phyloP scores from a whole-genome alignment of 2,888 invertebrate species.

The Caenorhabditis wallacei region DNA sequence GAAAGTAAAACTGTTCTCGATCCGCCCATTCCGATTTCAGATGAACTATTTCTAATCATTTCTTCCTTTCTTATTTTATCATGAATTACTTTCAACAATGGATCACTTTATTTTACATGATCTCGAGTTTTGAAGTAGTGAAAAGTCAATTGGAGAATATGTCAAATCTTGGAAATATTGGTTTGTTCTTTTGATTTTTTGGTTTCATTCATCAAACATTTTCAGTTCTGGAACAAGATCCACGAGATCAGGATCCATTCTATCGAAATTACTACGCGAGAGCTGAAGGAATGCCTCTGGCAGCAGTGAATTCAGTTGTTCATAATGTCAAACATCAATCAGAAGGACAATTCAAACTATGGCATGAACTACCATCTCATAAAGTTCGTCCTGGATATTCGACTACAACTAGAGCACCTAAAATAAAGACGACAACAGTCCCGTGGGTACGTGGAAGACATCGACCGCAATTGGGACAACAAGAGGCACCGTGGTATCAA shows the following conservation, averaged over 20 bases:
- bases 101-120: constrained; percentile 7
- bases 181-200: constrained; percentile 20
- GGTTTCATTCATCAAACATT: neutral
- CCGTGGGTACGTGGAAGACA: constrained; percentile 56
- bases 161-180: constrained; percentile 50
- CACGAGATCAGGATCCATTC: constrained; percentile 61
- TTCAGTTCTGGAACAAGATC: constrained; percentile 62
- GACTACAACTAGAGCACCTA: constrained; percentile 38
- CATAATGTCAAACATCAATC: constrained; percentile 59
- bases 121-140: neutral
- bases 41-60: constrained; percentile 2
- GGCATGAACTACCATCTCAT: constrained; percentile 48
- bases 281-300: constrained; percentile 57
- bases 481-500: constrained; percentile 42
- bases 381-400: constrained; percentile 37
- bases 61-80: neutral
- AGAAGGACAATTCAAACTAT: constrained; percentile 40
- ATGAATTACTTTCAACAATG: neutral
- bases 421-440: constrained; percentile 18
- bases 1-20: constrained; percentile 27
- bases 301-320: constrained; percentile 61
- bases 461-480: constrained; percentile 10
- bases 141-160: constrained; percentile 12
- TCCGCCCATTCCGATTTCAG: neutral
- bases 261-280: constrained; percentile 50